Percentiles rank a stretch among this genome's conserved stretches.
These are phyloP conservation scores for Globia sparganii DNA, from an alignment of 2,888 invertebrate genomes.

Conservation along the genomic window DNA sequence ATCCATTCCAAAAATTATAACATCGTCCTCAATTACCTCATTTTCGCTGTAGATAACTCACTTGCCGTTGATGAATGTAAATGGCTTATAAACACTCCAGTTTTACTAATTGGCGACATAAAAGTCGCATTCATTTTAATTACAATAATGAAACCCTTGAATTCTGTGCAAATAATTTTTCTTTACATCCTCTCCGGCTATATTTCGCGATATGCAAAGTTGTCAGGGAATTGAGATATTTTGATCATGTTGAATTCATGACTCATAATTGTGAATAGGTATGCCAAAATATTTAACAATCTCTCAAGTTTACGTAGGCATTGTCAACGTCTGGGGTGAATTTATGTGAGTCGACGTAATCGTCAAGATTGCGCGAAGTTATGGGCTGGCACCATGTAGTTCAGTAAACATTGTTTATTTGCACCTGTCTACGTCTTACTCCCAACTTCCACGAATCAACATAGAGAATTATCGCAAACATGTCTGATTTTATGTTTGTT, in stretches of 20 bases:
- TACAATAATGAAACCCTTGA: slow-evolving; percentile 3
- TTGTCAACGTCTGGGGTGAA: slow-evolving; percentile 40
- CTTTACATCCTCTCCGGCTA: neutral
- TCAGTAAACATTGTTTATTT: slow-evolving; percentile 52
- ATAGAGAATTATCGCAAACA: slow-evolving; percentile 28
- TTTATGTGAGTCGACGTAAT: slow-evolving; percentile 57
- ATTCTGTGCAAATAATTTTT: neutral
- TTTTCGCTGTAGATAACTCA: slow-evolving; percentile 27
- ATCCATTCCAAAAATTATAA: slow-evolving; percentile 20
- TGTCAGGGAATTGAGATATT: neutral
- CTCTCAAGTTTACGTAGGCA: slow-evolving; percentile 5
- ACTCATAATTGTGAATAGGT: slow-evolving; percentile 4
- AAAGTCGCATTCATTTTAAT: slow-evolving; percentile 20
- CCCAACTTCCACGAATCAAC: slow-evolving; percentile 18
- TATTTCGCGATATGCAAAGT: neutral
- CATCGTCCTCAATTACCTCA: slow-evolving; percentile 25
- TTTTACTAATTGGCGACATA: slow-evolving; percentile 43
- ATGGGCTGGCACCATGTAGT: slow-evolving; percentile 37
- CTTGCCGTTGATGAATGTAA: slow-evolving; percentile 46
- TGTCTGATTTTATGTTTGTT: slow-evolving; percentile 10
- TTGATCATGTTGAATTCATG: neutral
- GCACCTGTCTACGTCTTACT: slow-evolving; percentile 28
- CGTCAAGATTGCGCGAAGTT: slow-evolving; percentile 40
- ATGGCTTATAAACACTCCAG: slow-evolving; percentile 41
- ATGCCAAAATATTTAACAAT: slow-evolving; percentile 14